Evolutionary conservation across 2,797 vertebrate species (phyloP), one percentile per base, ranked within the genome.

Genomic region (Syngnathus acus): DNA sequence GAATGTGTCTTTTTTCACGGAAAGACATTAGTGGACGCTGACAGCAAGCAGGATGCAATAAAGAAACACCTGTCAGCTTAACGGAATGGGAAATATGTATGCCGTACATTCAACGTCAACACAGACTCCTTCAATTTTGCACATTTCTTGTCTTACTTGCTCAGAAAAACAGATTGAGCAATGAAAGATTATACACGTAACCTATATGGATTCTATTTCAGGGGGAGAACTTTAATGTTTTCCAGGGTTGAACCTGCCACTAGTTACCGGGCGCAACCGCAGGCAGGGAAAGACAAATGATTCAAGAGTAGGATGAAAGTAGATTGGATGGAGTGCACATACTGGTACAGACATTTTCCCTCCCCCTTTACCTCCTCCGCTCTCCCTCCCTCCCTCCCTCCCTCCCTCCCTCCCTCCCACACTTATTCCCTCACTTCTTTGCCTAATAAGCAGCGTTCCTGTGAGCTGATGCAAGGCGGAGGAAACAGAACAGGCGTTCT

Each of bases 381-480:
- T 32, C 26, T 32, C 26, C 2, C 11, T 66, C 58, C 80, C 82
- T 78, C 80, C 79, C 78, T 81, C 83, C 79, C 83, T n/a, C n/a
- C n/a, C 26, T 32, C 26, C 2, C 11, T 66, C 58, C 80, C 82
- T 78, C 80, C 79, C 78, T 81, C 83, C 79, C 83, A 73, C 82
- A 79, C 86, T 83, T 85, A 82, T 84, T 89, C 88, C 83, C 86
- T 86, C 81, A 83, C 82, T 90, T 89, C 90, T 89, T 89, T 89
- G 89, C 88, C 89, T 92, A 93, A 91, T 91, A 90, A 91, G 89
- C 85, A 78, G 83, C 84, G 86, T 91, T 91, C 87, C 86, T 89
- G 86, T 72, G 74, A 90, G 91, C 90, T 91, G 91, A 92, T 87
- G 91, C 91, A 91, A 91, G 90, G 82, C 89, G 76, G 79, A 84